Base-by-base conservation (phyloP, 2,797 vertebrate genomes). In the Paratrypauchen microcephalus region DNA sequence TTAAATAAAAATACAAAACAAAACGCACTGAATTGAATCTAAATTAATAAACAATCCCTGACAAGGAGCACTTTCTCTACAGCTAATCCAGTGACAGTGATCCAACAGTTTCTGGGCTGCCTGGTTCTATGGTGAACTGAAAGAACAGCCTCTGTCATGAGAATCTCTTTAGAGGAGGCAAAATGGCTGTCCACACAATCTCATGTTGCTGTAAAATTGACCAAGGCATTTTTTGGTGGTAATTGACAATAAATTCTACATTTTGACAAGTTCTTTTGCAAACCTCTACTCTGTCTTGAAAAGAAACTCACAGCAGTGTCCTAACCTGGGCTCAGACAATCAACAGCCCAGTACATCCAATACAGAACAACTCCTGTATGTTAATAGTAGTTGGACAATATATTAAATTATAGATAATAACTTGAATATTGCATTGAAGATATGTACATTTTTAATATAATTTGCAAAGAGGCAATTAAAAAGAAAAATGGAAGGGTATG, bases 41-140 rank as follows among this genome's bases (percentile, higher is more conserved):
- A 89, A 86, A 86, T 83, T 86, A 75, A 81, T 70, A 56, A 86
- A 78, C 79, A 78, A 75, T 71, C 80, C 81, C 75, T 89, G 85
- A 89, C 88, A 90, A 72, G 0, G 68, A 86, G 77, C 83, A 89
- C 87, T 91, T 91, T 91, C 90, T 83, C 86, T 80, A 30, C 56
- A 73, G 69, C 75, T 83, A 79, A 81, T 74, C 71, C 62, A 59
- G 72, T 90, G 88, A 88, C 73, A 91, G 71, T 70, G 89, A 91
- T 88, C 86, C 89, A 85, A 77, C 68, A 1, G 24, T 12, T 81
- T 76, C 67, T 75, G 67, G 84, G 80, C 84, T 80, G 65, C 65
- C 65, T 30, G 32, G 67, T 66, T 56, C 45, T 52, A 68, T 12
- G 2, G 2, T 65, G 71, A 79, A 69, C 56, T 48, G 54, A 72